A percentile compares a stretch with the other conserved stretches of the same genome.
These are phyloP conservation scores for Rhinogobio ventralis DNA, from an alignment of 2,797 vertebrate genomes.

Conservation along the genomic window DNA sequence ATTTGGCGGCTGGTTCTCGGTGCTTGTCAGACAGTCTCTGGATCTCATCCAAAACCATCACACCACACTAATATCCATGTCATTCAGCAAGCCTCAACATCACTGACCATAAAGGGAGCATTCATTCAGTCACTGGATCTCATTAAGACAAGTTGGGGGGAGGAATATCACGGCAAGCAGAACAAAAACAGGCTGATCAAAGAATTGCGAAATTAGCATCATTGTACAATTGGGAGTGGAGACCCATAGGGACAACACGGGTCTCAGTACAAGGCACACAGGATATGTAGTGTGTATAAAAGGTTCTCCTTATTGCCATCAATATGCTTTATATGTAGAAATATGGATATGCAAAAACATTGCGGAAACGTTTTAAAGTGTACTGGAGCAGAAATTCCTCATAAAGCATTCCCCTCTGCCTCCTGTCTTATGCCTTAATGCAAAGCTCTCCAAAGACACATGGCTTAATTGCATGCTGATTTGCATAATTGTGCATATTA, in stretches of 20 bases:
- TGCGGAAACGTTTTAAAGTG: slow-evolving; percentile 73
- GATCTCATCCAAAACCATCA: slow-evolving; percentile 50
- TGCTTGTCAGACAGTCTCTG: slow-evolving; percentile 48
- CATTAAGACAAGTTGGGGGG: slow-evolving; percentile 55
- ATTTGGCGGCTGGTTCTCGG: slow-evolving; percentile 50
- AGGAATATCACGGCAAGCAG: slow-evolving; percentile 48
- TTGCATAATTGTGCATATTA: slow-evolving; percentile 99
- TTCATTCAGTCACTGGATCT: slow-evolving; percentile 54
- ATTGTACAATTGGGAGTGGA: slow-evolving; percentile 41
- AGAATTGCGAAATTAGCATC: slow-evolving; percentile 54
- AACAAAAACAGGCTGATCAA: slow-evolving; percentile 58
- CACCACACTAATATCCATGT: slow-evolving; percentile 53
- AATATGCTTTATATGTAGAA: slow-evolving; percentile 25
- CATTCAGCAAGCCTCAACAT: slow-evolving; percentile 57
- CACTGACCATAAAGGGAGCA: slow-evolving; percentile 56
- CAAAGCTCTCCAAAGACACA: slow-evolving; percentile 85
- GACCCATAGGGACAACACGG: slow-evolving; percentile 14
- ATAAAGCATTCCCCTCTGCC: slow-evolving; percentile 82
- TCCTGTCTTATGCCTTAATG: slow-evolving; percentile 84
- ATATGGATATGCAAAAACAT: slow-evolving; percentile 38
- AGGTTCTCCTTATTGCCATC: neutral
- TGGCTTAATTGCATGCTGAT: slow-evolving; percentile 95
- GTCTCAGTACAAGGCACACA: slow-evolving; percentile 19
- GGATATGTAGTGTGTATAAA: slow-evolving; percentile 8
- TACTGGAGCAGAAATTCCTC: slow-evolving; percentile 83